Conservation (phyloP, 2,113 vertebrate species). For the Halcyon senegalensis region DNA sequence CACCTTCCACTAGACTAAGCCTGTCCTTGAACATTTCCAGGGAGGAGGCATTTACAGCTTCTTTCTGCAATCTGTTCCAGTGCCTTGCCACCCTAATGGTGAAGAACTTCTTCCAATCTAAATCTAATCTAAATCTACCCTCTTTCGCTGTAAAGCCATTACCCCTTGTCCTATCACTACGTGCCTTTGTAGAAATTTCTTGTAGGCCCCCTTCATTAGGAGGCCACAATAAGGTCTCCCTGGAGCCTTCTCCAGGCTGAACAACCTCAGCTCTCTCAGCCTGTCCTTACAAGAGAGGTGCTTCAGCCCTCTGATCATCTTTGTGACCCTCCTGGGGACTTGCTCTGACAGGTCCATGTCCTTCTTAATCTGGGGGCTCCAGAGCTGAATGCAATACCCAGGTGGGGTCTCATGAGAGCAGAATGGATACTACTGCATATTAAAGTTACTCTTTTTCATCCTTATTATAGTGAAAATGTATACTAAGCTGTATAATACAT, state of each 20-base stretch:
- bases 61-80: background rate
- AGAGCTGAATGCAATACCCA: background rate
- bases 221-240: background rate
- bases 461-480: background rate
- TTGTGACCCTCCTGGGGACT: background rate
- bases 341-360: background rate
- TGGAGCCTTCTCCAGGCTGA: background rate
- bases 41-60: background rate
- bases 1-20: background rate
- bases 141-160: background rate
- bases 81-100: background rate
- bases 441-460: background rate
- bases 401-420: background rate
- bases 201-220: background rate
- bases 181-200: background rate
- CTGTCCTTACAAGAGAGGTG: background rate
- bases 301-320: background rate
- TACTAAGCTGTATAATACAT: background rate
- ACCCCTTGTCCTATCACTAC: background rate
- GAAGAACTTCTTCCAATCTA: background rate
- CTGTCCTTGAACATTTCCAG: background rate
- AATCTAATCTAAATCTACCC: background rate
- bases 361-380: background rate
- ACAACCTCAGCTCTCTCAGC: background rate
- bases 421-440: background rate